These are phyloP conservation scores for Galeopsomyia nigrocyanea DNA, from an alignment of 2,888 invertebrate genomes.

Conservation along the genomic window DNA sequence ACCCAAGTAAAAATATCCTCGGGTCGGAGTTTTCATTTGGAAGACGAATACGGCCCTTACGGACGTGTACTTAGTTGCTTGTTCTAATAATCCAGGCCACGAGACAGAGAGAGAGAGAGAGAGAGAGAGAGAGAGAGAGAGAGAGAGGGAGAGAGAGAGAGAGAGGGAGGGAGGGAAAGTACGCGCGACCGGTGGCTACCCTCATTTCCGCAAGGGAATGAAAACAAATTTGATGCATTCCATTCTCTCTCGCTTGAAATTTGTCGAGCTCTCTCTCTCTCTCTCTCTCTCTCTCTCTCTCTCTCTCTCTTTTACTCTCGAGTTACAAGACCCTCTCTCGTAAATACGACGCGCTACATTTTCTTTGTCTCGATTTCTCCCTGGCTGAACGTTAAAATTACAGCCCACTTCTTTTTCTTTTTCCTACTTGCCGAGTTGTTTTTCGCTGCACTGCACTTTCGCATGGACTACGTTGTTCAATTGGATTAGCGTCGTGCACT, in stretches of 20 bases:
- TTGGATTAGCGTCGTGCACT: not conserved
- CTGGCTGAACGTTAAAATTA: not conserved
- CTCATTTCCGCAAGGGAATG: slow-evolving; percentile 28
- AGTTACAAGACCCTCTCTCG: slow-evolving; percentile 34
- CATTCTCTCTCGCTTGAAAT: slow-evolving; percentile 17
- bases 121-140: too few relatives aligned
- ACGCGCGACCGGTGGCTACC: not conserved
- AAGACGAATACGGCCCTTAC: not conserved
- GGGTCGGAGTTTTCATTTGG: slow-evolving; percentile 10
- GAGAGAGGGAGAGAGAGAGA: too few relatives aligned
- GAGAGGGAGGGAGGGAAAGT: too few relatives aligned
- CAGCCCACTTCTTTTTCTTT: not conserved
- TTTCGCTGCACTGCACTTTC: not conserved
- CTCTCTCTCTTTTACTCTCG: slow-evolving; percentile 5
- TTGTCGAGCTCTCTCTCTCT: slow-evolving; percentile 13
- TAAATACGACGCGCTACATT: slow-evolving; percentile 21
- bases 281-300: not conserved
- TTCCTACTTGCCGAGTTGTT: not conserved
- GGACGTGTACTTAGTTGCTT: slow-evolving; percentile 9
- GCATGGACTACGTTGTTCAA: too few relatives aligned
- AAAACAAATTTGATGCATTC: slow-evolving; percentile 41
- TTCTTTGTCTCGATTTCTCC: slow-evolving; percentile 14
- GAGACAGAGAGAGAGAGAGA: not conserved
- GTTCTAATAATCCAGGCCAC: slow-evolving; percentile 12
- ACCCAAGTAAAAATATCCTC: not conserved